Evolutionary conservation across 2,797 vertebrate genomes (phyloP), one percentile per base, ranked within the genome.

Genomic region (Acrossocheilus fasciatus): DNA sequence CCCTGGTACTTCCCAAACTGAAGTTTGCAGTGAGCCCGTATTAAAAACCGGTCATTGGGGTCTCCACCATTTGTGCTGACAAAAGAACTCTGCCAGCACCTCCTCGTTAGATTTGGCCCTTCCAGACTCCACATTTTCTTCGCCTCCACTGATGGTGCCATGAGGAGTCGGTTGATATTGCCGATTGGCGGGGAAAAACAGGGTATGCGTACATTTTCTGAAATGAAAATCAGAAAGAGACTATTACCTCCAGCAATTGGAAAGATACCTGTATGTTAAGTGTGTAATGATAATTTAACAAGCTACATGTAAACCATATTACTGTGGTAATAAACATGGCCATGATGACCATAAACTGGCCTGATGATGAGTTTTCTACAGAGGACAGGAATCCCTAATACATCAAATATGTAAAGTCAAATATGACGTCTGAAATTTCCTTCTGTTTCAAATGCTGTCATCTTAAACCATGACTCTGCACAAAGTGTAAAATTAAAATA

Each of bases 1-100:
- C 62, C 12, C 62, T 66, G 62, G 68, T 72, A 82, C 47, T 52
- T 54, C 30, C 68, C 68, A 72, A 82, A 82, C 68, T 82, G 68
- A 54, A 73, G 68, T 57, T 59, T 39, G 45, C 68, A 83, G 68
- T 83, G 50, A n/a, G 69, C 81, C 47, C 59, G 64, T 39, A 83
- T 30, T 41, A 74, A 43, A 43, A 83, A 73, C 26, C 34, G 50
- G 23, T 83, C 82, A 59, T 36, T 41, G 52, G 52, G 52, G 39
- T 83, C 52, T 83, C 82, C 82, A 62, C 69, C 54, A 0, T 74
- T 57, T 26, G 15, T 14, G 14, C 11, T 34, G 69, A 83, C 82
- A 62, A 62, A 74, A 30, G 54, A 5, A 45, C n/a, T 83, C 66
- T 77, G 50, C 50, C 30, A 57, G 74, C 74, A 77, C 74, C 30